A percentile compares a stretch with the other conserved stretches of the same genome.
phyloP scores from a whole-genome alignment of 2,797 vertebrate species.

The Dallia pectoralis region DNA sequence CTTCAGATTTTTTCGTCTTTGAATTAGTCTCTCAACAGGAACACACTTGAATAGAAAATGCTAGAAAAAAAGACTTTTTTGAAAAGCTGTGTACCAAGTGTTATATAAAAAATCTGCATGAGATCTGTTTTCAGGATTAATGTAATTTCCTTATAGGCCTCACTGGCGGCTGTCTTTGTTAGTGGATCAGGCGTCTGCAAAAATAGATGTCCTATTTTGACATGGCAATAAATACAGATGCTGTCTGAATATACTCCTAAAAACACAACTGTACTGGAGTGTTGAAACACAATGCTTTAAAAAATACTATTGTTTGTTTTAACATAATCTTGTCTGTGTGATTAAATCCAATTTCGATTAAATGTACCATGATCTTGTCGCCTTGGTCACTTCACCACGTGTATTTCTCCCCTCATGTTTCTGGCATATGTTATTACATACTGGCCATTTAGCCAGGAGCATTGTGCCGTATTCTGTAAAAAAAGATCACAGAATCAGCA shows the following conservation, averaged over 20 bases:
- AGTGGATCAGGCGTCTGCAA: not conserved
- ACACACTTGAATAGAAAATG: constrained; percentile 26
- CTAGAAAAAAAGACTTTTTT: not conserved
- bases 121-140: constrained; percentile 11
- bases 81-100: not conserved
- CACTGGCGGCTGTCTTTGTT: not conserved
- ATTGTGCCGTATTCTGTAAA: too few relatives aligned
- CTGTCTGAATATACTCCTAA: not conserved
- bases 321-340: too few relatives aligned
- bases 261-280: too few relatives aligned
- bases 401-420: too few relatives aligned
- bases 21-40: constrained; percentile 35
- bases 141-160: constrained; percentile 4
- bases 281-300: too few relatives aligned
- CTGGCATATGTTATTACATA: too few relatives aligned
- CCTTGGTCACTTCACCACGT: too few relatives aligned
- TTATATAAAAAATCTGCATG: constrained; percentile 8
- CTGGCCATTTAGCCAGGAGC: too few relatives aligned
- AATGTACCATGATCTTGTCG: too few relatives aligned
- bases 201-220: not conserved
- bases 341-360: too few relatives aligned
- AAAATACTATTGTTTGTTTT: too few relatives aligned
- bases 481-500: too few relatives aligned
- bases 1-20: constrained; percentile 15
- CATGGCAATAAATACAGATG: not conserved